These are phyloP conservation scores for Chloroceryle inda DNA, from an alignment of 2,797 vertebrate genomes.

Conservation along the genomic window DNA sequence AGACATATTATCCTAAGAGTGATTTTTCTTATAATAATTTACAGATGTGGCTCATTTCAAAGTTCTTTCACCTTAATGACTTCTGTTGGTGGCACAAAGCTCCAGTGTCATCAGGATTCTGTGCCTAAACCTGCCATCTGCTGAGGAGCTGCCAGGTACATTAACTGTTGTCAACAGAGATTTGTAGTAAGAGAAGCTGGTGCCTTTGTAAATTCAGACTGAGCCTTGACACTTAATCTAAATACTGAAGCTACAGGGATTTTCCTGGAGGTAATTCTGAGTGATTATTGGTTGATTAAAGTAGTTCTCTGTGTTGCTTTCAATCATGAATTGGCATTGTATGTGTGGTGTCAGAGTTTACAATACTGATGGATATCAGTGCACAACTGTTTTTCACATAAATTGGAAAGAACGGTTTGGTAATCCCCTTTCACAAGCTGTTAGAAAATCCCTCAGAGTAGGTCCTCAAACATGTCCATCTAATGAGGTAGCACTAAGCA, in stretches of 20 bases:
- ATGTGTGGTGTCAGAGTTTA: slow-evolving; percentile 6
- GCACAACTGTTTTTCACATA: slow-evolving; percentile 21
- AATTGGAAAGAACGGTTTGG: slow-evolving; percentile 14
- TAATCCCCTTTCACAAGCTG: slow-evolving; percentile 1
- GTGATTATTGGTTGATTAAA: slow-evolving; percentile 75
- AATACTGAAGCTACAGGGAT: slow-evolving; percentile 30
- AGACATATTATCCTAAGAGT: background rate
- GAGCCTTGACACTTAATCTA: slow-evolving; percentile 61
- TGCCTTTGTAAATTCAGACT: background rate
- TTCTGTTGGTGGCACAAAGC: background rate
- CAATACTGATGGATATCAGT: slow-evolving; percentile 41
- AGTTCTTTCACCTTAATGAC: slow-evolving; percentile 25
- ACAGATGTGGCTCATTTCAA: background rate
- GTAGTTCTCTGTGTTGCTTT: slow-evolving; percentile 59
- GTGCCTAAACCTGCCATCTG: background rate
- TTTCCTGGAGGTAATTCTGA: slow-evolving; percentile 64
- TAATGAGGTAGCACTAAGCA: background rate
- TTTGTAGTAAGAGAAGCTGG: slow-evolving; percentile 19
- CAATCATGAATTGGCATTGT: slow-evolving; percentile 41
- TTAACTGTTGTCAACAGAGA: slow-evolving; percentile 24
- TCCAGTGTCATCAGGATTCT: slow-evolving; percentile 15
- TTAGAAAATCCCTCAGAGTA: background rate
- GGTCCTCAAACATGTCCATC: background rate
- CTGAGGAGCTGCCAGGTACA: slow-evolving; percentile 3
- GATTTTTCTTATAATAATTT: slow-evolving; percentile 26